Evolutionary conservation across 2,797 vertebrate genomes (phyloP).

Genomic region (Muscicapa comitata): DNA sequence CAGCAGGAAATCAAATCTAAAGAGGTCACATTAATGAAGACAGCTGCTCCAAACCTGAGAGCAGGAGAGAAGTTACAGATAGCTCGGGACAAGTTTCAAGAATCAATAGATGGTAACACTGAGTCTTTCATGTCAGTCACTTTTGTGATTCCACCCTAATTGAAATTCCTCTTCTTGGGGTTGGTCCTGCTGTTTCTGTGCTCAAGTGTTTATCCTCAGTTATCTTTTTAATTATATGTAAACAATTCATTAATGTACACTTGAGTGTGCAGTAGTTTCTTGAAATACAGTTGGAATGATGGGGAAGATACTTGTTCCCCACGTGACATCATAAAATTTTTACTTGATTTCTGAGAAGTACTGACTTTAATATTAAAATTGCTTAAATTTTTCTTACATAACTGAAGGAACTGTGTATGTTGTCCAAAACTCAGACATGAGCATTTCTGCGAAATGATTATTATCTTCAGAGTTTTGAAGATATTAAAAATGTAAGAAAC

Average conservation of each 20-base stretch:
- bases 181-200: not conserved
- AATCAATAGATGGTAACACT: conserved; percentile 80
- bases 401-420: not conserved
- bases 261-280: not conserved
- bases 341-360: not conserved
- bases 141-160: not conserved
- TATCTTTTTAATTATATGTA: not conserved
- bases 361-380: not conserved
- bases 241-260: not conserved
- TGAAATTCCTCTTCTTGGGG: not conserved
- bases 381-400: not conserved
- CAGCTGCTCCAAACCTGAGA: conserved; percentile 86
- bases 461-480: not conserved
- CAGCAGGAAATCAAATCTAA: conserved; percentile 73
- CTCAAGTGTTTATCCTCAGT: not conserved
- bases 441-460: not conserved
- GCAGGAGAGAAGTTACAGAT: conserved; percentile 83
- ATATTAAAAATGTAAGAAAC: not conserved
- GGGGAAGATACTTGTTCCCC: not conserved
- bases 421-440: not conserved
- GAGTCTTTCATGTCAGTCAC: not conserved
- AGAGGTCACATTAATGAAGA: conserved; percentile 76
- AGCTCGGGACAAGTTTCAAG: conserved; percentile 82
- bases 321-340: not conserved
- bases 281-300: not conserved